A percentile compares a stretch with the other conserved stretches of the same genome.
Evolutionary conservation across 1,140 invertebrate genomes (phyloP).

Genomic region (Drosophila dunni): DNA sequence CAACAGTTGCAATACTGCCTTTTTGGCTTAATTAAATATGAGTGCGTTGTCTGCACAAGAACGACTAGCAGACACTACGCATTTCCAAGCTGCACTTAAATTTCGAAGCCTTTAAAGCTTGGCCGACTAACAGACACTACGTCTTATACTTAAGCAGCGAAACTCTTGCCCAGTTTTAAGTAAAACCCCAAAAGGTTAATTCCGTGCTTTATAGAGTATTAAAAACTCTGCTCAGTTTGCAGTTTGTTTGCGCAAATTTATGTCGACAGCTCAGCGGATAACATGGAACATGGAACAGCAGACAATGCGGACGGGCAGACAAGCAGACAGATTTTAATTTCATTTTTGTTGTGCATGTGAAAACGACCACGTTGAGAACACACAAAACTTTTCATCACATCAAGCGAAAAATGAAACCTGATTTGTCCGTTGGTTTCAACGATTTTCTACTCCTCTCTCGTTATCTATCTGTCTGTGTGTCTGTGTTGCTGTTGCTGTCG

Average conservation of each 20-base stretch:
- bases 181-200: not conserved
- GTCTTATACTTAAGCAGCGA: not conserved
- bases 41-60: not conserved
- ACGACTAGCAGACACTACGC: not conserved
- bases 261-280: slow-evolving; percentile 40
- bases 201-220: slow-evolving; percentile 28
- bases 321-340: slow-evolving; percentile 57
- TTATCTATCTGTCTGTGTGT: not conserved
- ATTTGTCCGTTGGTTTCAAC: not conserved
- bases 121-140: slow-evolving; percentile 7
- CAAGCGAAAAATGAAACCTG: slow-evolving; percentile 2
- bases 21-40: slow-evolving; percentile 71
- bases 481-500: not conserved
- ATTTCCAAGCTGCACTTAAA: not conserved
- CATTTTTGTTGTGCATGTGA: slow-evolving; percentile 47
- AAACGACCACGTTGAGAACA: slow-evolving; percentile 49
- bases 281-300: slow-evolving; percentile 30
- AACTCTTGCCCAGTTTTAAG: not conserved
- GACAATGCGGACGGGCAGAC: not conserved
- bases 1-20: slow-evolving; percentile 44
- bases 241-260: slow-evolving; percentile 38
- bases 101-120: not conserved
- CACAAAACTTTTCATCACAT: slow-evolving; percentile 44
- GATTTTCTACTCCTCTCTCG: slow-evolving; percentile 3
- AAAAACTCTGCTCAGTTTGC: slow-evolving; percentile 24